These are phyloP conservation scores for Sepiola atlantica DNA, from an alignment of 2,888 invertebrate genomes.

Conservation along the genomic window DNA sequence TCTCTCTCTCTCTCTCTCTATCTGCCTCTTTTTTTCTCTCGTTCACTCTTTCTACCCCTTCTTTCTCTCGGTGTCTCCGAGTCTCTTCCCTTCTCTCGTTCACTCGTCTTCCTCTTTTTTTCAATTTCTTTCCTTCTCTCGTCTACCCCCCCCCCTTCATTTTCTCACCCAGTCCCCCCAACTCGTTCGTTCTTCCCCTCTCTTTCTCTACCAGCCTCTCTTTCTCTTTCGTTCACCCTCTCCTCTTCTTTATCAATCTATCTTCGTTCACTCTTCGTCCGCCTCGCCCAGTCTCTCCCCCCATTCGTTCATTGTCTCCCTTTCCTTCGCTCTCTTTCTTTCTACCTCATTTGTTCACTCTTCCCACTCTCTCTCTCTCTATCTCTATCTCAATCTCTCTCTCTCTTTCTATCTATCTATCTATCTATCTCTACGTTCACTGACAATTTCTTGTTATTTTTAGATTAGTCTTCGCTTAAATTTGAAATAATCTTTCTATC, in stretches of 20 bases:
- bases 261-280: neutral
- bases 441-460: too few relatives aligned
- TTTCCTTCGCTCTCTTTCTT: neutral
- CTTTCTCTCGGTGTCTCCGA: neutral
- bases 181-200: too few relatives aligned
- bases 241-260: neutral
- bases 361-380: neutral
- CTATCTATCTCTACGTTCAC: too few relatives aligned
- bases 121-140: neutral
- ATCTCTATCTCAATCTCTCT: too few relatives aligned
- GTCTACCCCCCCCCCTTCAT: neutral
- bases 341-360: too few relatives aligned
- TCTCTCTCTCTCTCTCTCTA: too few relatives aligned
- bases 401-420: too few relatives aligned
- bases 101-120: neutral
- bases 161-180: too few relatives aligned
- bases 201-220: too few relatives aligned
- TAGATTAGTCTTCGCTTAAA: too few relatives aligned
- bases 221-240: too few relatives aligned
- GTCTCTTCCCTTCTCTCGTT: neutral
- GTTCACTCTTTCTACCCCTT: neutral
- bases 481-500: too few relatives aligned
- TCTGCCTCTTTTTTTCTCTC: neutral
- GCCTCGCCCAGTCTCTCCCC: neutral
- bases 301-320: neutral